Base-by-base conservation (phyloP, 2,888 invertebrate species). In the Nysson spinosus region DNA sequence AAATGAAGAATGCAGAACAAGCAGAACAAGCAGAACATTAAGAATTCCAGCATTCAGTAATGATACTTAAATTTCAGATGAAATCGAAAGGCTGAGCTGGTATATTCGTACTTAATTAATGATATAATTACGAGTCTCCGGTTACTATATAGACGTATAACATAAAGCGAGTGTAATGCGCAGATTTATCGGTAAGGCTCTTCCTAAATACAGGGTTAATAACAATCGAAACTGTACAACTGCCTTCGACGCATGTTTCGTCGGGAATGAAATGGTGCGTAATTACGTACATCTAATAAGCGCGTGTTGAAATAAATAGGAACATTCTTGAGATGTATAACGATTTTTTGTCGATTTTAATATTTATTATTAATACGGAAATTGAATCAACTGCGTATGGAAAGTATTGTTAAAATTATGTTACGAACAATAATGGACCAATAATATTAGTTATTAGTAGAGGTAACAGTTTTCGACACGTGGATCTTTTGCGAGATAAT, bases 81-180 rank as follows among this genome's bases (percentile, higher is more conserved):
- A 75, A 80, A 79, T 75, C 68, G 72, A 75, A 82, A 80, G 79
- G 76, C 78, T 80, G 81, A 82, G 71, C 40, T 58, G 55, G 60
- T 19, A 26, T 65, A 67, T 46, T 60, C 63, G 54, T 73, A 67
- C 62, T 65, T 75, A 56, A 66, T 37, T 66, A 63, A 58, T 51
- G 55, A 56, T 37, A 55, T 37, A 46, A 40, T 17, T 30, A 28
- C 50, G 46, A 44, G 47, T 56, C 56, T 39, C 56, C 47, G 51
- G 42, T 67, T 57, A 62, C 52, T 46, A 32, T 44, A 12, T 69
- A 50, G 20, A 35, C 46, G 39, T 68, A 43, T 60, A 49, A 20
- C 11, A 30, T 43, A 32, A 55, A 37, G 49, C 26, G 44, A 40
- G 50, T 43, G 47, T 54, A 61, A 52, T 39, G 52, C 40, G 49